These are phyloP conservation scores for Xiphophorus hellerii DNA, from an alignment of 2,113 vertebrate species.

Conservation along the genomic window DNA sequence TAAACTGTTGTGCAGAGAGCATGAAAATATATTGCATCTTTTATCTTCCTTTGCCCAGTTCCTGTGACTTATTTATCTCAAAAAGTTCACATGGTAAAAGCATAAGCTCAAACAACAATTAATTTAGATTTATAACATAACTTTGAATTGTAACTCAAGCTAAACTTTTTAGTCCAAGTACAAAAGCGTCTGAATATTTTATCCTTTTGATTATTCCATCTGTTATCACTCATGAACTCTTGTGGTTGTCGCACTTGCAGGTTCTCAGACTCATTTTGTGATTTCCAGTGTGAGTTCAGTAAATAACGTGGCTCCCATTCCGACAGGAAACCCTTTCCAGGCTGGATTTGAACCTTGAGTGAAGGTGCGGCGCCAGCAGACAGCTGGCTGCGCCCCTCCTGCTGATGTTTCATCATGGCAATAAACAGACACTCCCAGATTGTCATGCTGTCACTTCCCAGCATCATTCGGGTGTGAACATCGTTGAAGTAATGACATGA, in stretches of 20 bases:
- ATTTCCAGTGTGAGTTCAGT: not conserved
- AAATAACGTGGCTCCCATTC: constrained; percentile 21
- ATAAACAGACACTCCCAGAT: not conserved
- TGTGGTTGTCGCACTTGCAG: not conserved
- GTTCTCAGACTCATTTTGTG: not conserved
- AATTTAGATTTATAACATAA: no score
- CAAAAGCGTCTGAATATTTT: not conserved
- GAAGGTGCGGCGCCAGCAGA: constrained; percentile 30
- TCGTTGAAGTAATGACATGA: not conserved
- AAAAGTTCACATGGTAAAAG: no score
- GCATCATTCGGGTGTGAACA: not conserved
- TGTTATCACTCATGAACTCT: not conserved
- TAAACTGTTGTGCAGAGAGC: not conserved
- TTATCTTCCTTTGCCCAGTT: not conserved
- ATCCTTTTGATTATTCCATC: not conserved
- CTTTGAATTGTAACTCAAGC: no score
- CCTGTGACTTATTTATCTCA: not conserved
- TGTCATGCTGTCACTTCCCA: not conserved
- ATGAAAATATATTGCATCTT: not conserved
- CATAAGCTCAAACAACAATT: no score
- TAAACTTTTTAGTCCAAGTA: not conserved
- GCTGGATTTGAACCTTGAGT: constrained; percentile 63
- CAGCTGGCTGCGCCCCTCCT: constrained; percentile 9
- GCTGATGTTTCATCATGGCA: not conserved
- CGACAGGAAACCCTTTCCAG: constrained; percentile 68